These are phyloP conservation scores for Hyposoter didymator DNA, from an alignment of 2,888 invertebrate species.

Conservation along the genomic window DNA sequence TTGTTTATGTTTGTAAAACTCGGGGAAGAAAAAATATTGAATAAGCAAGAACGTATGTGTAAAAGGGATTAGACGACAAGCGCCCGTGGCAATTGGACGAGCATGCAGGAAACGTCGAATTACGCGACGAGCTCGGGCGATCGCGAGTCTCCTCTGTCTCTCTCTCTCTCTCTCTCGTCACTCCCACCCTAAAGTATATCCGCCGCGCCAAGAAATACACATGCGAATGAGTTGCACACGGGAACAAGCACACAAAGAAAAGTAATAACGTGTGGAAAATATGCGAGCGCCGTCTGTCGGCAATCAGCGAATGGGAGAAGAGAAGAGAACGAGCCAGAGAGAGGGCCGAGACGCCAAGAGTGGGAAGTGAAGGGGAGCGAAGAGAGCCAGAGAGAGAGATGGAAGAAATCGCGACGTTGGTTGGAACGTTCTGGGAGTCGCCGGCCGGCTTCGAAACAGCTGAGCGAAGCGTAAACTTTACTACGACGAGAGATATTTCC, in stretches of 20 bases:
- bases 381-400: constrained; percentile 19
- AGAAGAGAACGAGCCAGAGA: constrained; percentile 55
- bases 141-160: constrained; percentile 41
- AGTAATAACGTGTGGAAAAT: constrained; percentile 12
- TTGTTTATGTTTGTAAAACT: background rate
- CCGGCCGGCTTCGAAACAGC: constrained; percentile 68
- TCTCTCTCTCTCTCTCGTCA: constrained; percentile 14
- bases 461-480: constrained; percentile 61
- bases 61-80: constrained; percentile 48
- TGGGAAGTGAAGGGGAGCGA: constrained; percentile 22
- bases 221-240: background rate
- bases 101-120: constrained; percentile 66
- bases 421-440: constrained; percentile 29
- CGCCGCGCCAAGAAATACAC: constrained; percentile 9
- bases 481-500: constrained; percentile 56
- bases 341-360: constrained; percentile 22
- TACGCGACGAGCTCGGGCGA: constrained; percentile 59
- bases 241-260: background rate
- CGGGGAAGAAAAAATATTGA: background rate
- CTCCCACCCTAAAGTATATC: background rate
- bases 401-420: constrained; percentile 60
- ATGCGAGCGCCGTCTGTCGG: constrained; percentile 40
- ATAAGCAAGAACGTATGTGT: background rate
- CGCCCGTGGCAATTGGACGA: constrained; percentile 63
- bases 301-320: constrained; percentile 44